Evolutionary conservation across 2,797 vertebrate species (phyloP), one percentile per base, ranked within the genome.

Genomic region (Anableps anableps): DNA sequence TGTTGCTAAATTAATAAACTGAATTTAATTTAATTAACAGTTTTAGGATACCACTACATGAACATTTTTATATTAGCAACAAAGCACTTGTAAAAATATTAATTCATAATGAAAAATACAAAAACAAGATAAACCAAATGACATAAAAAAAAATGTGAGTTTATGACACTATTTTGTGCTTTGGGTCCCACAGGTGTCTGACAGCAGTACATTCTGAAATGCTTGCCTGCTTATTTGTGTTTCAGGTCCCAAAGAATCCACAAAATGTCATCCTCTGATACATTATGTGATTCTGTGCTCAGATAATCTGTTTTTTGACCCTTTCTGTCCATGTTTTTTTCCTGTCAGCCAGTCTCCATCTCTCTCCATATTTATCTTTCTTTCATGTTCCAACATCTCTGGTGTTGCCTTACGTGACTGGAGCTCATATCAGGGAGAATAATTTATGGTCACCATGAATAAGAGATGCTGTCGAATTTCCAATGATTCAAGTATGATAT

Each of bases 381-480:
- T 50, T 82, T 92, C 88, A 84, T 86, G 71, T 86, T 85, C 87
- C 76, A 84, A 81, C 14, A 80, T 93, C 91, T 94, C 88, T 80
- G 86, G 86, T 89, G 92, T 94, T 87, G 92, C 94, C 90, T 96
- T 96, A 96, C 94, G 94, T 96, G 95, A 96, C 95, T 95, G 93
- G 87, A 92, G 93, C 95, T 96, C 94, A 96, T 96, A 95, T 96
- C 90, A 94, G 93, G 87, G 89, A 95, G 95, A 96, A 96, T 96
- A 95, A 96, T 96, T 96, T 91, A 96, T 96, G 92, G 91, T 62
- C 21, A 36, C 58, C 79, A 95, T 96, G 94, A 96, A 96, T 96
- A 96, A 96, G 95, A 94, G 88, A 96, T 96, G 92, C 79, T 23
- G 87, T 88, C 85, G 93, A 92, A 90, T 93, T 94, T 95, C 93